Conservation (phyloP, 2,113 vertebrate genomes). For the Setophaga petechia region DNA sequence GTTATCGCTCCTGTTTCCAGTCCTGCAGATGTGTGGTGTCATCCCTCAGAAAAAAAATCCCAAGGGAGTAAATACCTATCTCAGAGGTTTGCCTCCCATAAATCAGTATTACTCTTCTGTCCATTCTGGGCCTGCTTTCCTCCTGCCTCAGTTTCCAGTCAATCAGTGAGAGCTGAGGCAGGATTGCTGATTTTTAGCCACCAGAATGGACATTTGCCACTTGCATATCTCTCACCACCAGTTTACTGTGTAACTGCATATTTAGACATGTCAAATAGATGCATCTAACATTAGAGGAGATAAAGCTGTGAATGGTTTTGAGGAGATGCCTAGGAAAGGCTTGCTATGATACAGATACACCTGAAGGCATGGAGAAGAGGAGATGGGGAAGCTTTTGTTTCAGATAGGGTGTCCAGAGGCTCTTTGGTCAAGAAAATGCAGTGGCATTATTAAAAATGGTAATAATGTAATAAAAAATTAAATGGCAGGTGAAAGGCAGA, state of each 20-base stretch:
- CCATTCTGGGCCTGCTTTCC: not conserved
- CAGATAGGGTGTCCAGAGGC: slow-evolving; percentile 1
- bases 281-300: slow-evolving; percentile 24
- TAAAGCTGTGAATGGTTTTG: not conserved
- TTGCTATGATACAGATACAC: slow-evolving; percentile 17
- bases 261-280: slow-evolving; percentile 7
- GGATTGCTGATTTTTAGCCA: not conserved
- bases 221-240: not conserved
- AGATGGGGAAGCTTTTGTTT: not conserved
- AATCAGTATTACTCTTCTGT: not conserved
- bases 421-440: slow-evolving; percentile 36
- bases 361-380: not conserved
- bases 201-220: not conserved
- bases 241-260: not conserved
- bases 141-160: not conserved
- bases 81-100: not conserved
- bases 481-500: slow-evolving; percentile 29
- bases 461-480: slow-evolving; percentile 20
- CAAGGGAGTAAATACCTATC: not conserved
- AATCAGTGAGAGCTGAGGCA: not conserved
- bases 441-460: slow-evolving; percentile 12
- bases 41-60: not conserved
- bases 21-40: not conserved
- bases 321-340: slow-evolving; percentile 31
- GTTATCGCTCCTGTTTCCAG: not conserved